A percentile compares a stretch with the other conserved stretches of the same genome.
phyloP scores from a whole-genome alignment of 2,113 vertebrate species.

The Microcebus murinus region DNA sequence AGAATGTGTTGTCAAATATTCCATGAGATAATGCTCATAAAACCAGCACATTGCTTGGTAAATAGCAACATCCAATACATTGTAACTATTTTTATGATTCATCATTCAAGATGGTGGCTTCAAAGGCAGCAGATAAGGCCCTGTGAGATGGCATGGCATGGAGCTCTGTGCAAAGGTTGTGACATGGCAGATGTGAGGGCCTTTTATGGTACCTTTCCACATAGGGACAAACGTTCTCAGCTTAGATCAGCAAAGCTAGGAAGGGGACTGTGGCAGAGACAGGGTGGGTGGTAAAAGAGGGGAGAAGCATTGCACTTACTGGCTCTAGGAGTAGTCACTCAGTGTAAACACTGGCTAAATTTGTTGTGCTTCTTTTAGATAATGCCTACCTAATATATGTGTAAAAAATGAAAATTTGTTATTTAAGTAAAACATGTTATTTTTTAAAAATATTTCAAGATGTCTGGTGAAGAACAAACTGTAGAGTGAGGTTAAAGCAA shows the following conservation, averaged over 20 bases:
- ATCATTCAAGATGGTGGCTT: neutral
- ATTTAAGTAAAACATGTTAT: neutral
- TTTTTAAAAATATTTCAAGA: constrained; percentile 31
- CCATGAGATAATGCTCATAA: neutral
- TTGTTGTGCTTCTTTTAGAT: neutral
- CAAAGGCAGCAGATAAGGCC: neutral
- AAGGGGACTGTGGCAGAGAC: neutral
- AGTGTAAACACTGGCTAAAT: neutral
- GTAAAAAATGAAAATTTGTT: neutral
- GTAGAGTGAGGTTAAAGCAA: neutral
- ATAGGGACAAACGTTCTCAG: neutral
- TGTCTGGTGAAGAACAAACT: neutral
- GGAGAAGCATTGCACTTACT: no score
- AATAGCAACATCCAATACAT: neutral
- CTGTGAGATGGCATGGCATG: neutral
- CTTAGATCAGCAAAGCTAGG: neutral
- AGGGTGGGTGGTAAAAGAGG: neutral
- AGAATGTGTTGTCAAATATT: neutral
- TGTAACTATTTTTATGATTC: neutral
- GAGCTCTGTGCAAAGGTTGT: neutral
- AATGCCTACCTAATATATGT: neutral
- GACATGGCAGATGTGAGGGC: neutral
- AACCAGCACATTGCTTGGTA: neutral
- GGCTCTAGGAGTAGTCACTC: neutral
- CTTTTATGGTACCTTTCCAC: neutral